Conservation (phyloP, 2,797 vertebrate genomes). For the Enteromius mattozi region DNA sequence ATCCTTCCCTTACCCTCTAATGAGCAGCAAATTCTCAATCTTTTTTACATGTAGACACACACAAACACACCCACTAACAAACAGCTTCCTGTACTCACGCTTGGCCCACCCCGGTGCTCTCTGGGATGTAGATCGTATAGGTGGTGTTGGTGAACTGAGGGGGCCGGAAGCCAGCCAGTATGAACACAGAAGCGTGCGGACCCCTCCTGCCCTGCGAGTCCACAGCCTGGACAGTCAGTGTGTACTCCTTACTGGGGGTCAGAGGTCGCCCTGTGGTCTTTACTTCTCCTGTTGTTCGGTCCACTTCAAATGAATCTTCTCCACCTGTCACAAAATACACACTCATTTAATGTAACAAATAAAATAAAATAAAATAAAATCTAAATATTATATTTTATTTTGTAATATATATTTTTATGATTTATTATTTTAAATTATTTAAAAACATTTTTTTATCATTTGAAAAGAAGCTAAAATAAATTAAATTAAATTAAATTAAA, state of each 20-base stretch:
- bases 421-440: neutral
- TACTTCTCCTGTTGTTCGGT: slow-evolving; percentile 81
- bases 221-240: slow-evolving; percentile 81
- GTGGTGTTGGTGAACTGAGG: slow-evolving; percentile 88
- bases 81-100: slow-evolving; percentile 77
- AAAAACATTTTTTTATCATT: neutral
- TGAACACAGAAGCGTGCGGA: slow-evolving; percentile 74
- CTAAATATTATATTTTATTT: neutral
- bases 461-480: neutral
- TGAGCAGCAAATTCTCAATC: slow-evolving; percentile 53
- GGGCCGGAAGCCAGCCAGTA: slow-evolving; percentile 83
- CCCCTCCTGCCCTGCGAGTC: slow-evolving; percentile 78
- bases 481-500: neutral
- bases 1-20: slow-evolving; percentile 53
- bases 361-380: neutral
- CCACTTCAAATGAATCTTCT: slow-evolving; percentile 84
- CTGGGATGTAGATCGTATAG: slow-evolving; percentile 82
- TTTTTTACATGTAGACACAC: slow-evolving; percentile 7
- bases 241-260: slow-evolving; percentile 82
- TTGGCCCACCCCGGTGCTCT: slow-evolving; percentile 79
- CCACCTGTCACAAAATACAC: slow-evolving; percentile 74
- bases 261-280: slow-evolving; percentile 83
- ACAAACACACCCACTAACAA: slow-evolving; percentile 31
- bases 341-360: neutral
- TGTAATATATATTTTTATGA: neutral